These are phyloP conservation scores for Tenthredo amoena DNA, from an alignment of 2,888 invertebrate genomes.

Conservation along the genomic window DNA sequence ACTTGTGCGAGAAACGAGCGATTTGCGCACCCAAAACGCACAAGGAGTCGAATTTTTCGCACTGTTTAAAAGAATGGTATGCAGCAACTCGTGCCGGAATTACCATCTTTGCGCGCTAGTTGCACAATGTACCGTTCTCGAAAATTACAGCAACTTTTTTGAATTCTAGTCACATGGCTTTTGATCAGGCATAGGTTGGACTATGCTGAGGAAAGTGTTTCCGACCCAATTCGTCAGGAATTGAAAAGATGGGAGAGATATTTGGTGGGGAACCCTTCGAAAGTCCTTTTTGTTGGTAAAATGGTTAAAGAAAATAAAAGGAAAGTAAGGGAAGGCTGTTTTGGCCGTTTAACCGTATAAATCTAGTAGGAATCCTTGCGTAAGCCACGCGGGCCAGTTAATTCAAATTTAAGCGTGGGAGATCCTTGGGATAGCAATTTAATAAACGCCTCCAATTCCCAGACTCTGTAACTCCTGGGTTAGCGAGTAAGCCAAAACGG, in stretches of 20 bases:
- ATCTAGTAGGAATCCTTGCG: constrained; percentile 46
- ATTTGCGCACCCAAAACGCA: too few relatives aligned
- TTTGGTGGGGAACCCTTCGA: too few relatives aligned
- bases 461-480: constrained; percentile 46
- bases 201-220: not conserved
- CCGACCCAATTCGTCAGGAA: not conserved
- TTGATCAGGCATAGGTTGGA: not conserved
- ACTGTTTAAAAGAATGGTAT: too few relatives aligned
- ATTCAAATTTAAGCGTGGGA: constrained; percentile 70
- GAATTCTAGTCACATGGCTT: not conserved
- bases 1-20: too few relatives aligned
- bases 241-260: not conserved
- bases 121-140: too few relatives aligned
- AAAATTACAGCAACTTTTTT: not conserved
- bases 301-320: not conserved
- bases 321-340: constrained; percentile 54
- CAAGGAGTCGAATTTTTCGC: too few relatives aligned
- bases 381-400: constrained; percentile 66
- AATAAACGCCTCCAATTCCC: constrained; percentile 66
- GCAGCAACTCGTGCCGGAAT: too few relatives aligned
- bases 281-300: not conserved
- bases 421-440: constrained; percentile 66
- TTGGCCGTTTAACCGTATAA: constrained; percentile 50
- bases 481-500: constrained; percentile 26
- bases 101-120: too few relatives aligned